phyloP scores from a whole-genome alignment of 2,113 vertebrate species.

The Daubentonia madagascariensis region DNA sequence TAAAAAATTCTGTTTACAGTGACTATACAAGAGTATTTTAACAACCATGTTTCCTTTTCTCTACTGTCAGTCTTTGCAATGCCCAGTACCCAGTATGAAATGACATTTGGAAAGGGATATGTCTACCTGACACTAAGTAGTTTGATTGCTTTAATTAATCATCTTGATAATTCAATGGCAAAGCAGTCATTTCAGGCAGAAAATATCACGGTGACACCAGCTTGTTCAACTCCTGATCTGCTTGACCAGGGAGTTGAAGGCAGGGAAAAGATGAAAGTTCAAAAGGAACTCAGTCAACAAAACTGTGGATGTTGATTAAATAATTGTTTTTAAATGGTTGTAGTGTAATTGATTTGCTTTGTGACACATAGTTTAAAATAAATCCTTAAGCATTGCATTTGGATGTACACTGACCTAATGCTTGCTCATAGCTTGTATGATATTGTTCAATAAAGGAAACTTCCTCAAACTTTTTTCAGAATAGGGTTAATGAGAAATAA shows the following conservation, averaged over 20 bases:
- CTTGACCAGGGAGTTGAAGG: background rate
- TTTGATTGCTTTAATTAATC: conserved; percentile 3
- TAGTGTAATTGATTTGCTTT: background rate
- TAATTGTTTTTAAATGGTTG: background rate
- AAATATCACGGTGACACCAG: background rate
- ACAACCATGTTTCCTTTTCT: background rate
- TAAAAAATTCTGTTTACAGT: conserved; percentile 53
- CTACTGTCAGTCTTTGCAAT: background rate
- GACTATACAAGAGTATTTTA: conserved; percentile 42
- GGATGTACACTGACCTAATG: background rate
- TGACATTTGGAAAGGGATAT: background rate
- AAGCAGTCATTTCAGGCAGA: background rate
- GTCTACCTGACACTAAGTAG: background rate
- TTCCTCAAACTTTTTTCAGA: background rate
- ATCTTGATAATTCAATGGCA: background rate
- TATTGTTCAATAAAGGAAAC: background rate
- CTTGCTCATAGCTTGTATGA: background rate
- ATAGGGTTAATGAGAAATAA: background rate
- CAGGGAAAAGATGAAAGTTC: background rate
- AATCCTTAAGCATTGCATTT: background rate
- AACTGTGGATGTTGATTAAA: background rate
- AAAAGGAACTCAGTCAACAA: background rate
- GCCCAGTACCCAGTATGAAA: background rate
- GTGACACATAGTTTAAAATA: background rate
- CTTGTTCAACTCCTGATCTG: background rate